Percentiles rank a stretch among this genome's conserved stretches.
Evolutionary conservation across 1,140 invertebrate genomes (phyloP).

Genomic region (Zaprionus davidi): DNA sequence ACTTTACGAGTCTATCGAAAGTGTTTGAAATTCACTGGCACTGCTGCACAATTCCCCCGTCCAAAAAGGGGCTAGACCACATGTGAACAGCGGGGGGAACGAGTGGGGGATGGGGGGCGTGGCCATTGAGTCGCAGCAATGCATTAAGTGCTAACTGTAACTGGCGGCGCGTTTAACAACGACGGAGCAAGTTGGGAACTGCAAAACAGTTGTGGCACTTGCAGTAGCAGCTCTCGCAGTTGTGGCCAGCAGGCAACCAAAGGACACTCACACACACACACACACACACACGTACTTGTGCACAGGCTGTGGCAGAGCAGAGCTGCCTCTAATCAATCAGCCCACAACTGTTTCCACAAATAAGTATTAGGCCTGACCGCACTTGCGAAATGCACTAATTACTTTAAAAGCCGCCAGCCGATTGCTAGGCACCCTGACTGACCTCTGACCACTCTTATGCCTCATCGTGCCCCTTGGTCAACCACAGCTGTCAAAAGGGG

Average conservation of each 20-base stretch:
- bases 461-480: neutral
- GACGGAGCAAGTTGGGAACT: constrained; percentile 50
- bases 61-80: constrained; percentile 9
- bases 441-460: neutral
- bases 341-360: constrained; percentile 46
- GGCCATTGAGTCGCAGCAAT: constrained; percentile 36
- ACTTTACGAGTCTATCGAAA: constrained; percentile 59
- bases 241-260: constrained; percentile 4
- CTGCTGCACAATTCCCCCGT: neutral
- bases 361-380: constrained; percentile 50
- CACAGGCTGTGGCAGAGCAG: constrained; percentile 2
- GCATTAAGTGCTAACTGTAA: constrained; percentile 69
- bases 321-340: constrained; percentile 63
- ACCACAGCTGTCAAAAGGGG: constrained; percentile 25
- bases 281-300: neutral
- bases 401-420: constrained; percentile 74
- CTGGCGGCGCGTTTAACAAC: constrained; percentile 33
- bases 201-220: constrained; percentile 19
- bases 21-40: constrained; percentile 65
- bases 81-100: neutral
- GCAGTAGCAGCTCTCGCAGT: constrained; percentile 5
- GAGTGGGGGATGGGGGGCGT: constrained; percentile 6
- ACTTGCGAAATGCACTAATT: constrained; percentile 68
- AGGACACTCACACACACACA: neutral
- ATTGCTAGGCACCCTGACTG: constrained; percentile 11